A percentile compares a stretch with the other conserved stretches of the same genome.
These are phyloP conservation scores for Escarpia spicata DNA, from an alignment of 2,888 invertebrate genomes.

Conservation along the genomic window DNA sequence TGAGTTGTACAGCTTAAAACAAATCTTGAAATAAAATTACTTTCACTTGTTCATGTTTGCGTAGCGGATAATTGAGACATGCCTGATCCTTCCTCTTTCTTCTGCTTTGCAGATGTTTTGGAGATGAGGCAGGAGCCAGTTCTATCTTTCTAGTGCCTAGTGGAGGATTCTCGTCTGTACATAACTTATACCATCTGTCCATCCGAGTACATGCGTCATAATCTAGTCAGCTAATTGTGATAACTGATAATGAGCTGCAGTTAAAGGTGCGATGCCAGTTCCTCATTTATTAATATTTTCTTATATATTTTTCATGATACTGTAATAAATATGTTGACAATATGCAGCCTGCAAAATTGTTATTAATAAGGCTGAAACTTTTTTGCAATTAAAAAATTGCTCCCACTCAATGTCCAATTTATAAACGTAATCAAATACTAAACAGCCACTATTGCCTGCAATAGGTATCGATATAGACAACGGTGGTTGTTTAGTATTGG, in stretches of 20 bases:
- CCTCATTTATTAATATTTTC: too few relatives aligned
- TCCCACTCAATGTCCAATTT: too few relatives aligned
- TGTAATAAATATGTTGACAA: too few relatives aligned
- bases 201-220: neutral
- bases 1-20: neutral
- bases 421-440: too few relatives aligned
- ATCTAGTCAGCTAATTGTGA: constrained; percentile 1
- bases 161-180: neutral
- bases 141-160: constrained; percentile 4
- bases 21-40: neutral
- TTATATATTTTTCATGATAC: too few relatives aligned
- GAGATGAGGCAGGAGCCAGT: neutral
- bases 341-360: too few relatives aligned
- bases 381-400: too few relatives aligned
- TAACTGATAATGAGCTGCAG: neutral
- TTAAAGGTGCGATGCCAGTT: too few relatives aligned
- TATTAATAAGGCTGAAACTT: too few relatives aligned
- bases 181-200: constrained; percentile 16
- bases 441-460: too few relatives aligned
- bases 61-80: neutral
- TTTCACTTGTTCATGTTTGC: neutral
- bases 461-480: too few relatives aligned
- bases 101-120: neutral
- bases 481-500: too few relatives aligned
- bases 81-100: neutral